phyloP scores from a whole-genome alignment of 2,888 invertebrate genomes.

The Alcis repandata region DNA sequence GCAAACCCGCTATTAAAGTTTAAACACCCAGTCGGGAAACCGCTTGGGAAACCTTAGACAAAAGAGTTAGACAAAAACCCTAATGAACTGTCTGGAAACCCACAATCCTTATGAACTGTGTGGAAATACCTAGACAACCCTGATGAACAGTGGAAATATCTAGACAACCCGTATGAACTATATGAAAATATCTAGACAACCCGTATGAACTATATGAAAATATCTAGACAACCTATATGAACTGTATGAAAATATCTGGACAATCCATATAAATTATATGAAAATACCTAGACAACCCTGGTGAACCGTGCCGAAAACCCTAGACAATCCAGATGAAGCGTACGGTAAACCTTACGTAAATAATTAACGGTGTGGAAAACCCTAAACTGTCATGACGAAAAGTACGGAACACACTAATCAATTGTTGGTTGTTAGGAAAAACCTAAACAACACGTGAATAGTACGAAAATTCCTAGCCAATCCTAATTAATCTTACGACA shows the following conservation, averaged over 20 bases:
- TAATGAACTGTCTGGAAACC: neutral
- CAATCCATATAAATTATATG: neutral
- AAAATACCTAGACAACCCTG: neutral
- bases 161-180: neutral
- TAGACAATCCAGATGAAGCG: neutral
- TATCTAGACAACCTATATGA: neutral
- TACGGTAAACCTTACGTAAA: neutral
- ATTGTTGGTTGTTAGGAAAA: no score
- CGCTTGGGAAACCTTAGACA: neutral
- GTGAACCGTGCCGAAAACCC: neutral
- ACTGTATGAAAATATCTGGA: neutral
- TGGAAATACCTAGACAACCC: neutral
- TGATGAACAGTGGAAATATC: neutral
- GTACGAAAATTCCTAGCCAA: neutral
- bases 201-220: neutral
- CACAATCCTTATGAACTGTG: neutral
- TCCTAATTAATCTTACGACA: neutral
- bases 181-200: neutral
- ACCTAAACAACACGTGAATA: neutral
- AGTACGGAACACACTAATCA: no score
- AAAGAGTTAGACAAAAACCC: no score
- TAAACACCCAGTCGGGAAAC: conserved; percentile 28
- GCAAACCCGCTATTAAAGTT: conserved; percentile 37
- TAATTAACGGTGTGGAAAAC: no score
- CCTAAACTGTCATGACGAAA: no score